Conservation (phyloP, 2,888 invertebrate species). For the Mythimna impura region DNA sequence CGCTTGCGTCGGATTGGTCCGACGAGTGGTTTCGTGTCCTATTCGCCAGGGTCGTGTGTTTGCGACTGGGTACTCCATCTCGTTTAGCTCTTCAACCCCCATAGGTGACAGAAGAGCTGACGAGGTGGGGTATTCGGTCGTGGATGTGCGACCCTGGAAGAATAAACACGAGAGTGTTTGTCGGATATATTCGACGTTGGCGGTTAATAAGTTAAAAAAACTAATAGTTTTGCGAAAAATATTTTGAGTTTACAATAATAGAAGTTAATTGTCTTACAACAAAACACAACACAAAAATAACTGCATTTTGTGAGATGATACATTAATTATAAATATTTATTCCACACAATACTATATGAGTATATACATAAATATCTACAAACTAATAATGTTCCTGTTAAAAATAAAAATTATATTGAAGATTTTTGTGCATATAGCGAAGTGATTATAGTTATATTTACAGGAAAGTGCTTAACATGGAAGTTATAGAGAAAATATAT, state of each 20-base stretch:
- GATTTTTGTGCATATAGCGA: slow-evolving; percentile 50
- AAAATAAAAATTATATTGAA: slow-evolving; percentile 6
- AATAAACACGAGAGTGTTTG: too few species aligned
- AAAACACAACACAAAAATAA: background rate
- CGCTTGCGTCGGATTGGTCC: too few species aligned
- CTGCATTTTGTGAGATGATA: background rate
- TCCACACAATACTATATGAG: background rate
- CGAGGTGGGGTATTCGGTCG: too few species aligned
- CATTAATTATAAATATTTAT: background rate
- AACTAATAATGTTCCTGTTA: background rate
- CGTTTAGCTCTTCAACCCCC: too few species aligned
- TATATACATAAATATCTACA: slow-evolving; percentile 1
- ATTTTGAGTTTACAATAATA: background rate
- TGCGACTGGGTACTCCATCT: too few species aligned
- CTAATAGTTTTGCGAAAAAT: background rate
- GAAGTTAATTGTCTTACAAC: background rate
- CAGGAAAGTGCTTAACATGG: slow-evolving; percentile 50
- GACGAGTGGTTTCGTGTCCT: too few species aligned
- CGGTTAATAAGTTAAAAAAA: too few species aligned
- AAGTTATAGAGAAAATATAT: slow-evolving; percentile 22
- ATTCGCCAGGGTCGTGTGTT: too few species aligned
- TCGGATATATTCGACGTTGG: too few species aligned
- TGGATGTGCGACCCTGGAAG: too few species aligned
- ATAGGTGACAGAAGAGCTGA: too few species aligned
- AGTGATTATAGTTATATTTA: slow-evolving; percentile 56